Percentiles rank a stretch among this genome's conserved stretches.
Evolutionary conservation across 2,888 invertebrate species (phyloP).

Genomic region (Pseudeuparius sepicola): DNA sequence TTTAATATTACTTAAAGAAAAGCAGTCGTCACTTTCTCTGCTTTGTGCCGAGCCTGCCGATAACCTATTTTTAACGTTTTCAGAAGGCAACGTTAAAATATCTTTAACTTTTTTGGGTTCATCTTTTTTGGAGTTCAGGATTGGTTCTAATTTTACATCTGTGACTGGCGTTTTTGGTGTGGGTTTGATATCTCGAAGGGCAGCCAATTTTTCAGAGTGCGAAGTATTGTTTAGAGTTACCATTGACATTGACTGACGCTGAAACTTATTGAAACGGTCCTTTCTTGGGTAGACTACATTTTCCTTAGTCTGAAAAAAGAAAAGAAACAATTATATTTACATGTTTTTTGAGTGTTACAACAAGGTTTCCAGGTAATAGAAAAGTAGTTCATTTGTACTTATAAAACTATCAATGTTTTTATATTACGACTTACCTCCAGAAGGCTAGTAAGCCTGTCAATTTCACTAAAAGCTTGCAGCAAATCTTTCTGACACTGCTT

Average conservation of each 20-base stretch:
- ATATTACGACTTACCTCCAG: conserved; percentile 54
- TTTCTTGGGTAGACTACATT: conserved; percentile 24
- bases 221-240: conserved; percentile 17
- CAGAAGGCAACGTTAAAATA: conserved; percentile 41
- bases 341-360: too few species aligned
- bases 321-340: too few species aligned
- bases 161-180: conserved; percentile 37
- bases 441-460: conserved; percentile 49
- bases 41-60: conserved; percentile 38
- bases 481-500: conserved; percentile 61
- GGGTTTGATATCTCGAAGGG: conserved; percentile 14
- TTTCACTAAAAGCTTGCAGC: conserved; percentile 50
- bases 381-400: too few species aligned
- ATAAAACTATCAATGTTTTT: too few species aligned
- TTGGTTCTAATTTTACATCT: conserved; percentile 33
- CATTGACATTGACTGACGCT: conserved; percentile 25
- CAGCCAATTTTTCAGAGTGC: conserved; percentile 14
- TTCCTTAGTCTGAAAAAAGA: conserved; percentile 25
- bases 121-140: conserved; percentile 17
- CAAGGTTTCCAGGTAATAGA: too few species aligned
- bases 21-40: conserved; percentile 20
- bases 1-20: too few species aligned
- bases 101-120: conserved; percentile 35
- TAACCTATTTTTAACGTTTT: conserved; percentile 48
- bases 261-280: conserved; percentile 22